A percentile compares a stretch with the other conserved stretches of the same genome.
phyloP scores from a whole-genome alignment of 2,888 invertebrate genomes.

The Papilio protenor region DNA sequence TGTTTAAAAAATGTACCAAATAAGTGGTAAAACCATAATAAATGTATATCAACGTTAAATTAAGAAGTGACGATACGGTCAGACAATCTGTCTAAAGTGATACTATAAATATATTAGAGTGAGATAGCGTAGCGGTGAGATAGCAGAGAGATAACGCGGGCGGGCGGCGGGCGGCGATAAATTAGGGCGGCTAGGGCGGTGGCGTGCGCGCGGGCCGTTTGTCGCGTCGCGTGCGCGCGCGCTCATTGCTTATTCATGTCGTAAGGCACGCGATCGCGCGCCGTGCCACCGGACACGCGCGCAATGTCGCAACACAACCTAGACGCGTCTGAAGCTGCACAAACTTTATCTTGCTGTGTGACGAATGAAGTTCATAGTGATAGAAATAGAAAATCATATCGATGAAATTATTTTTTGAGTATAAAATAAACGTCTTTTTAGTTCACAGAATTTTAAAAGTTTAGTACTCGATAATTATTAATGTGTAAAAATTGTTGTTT shows the following conservation, averaged over 20 bases:
- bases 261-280: conserved; percentile 67
- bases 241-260: conserved; percentile 83
- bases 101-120: conserved; percentile 40
- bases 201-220: conserved; percentile 70
- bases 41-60: not conserved
- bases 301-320: conserved; percentile 46
- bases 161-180: conserved; percentile 72
- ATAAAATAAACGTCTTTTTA: not conserved
- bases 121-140: conserved; percentile 66
- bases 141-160: conserved; percentile 70
- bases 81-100: conserved; percentile 33
- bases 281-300: conserved; percentile 36
- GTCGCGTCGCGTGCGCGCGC: conserved; percentile 81
- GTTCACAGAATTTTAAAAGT: conserved; percentile 26
- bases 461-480: not conserved
- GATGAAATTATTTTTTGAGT: not conserved
- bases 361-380: conserved; percentile 44
- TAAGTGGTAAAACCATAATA: not conserved
- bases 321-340: conserved; percentile 29
- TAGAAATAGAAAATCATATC: conserved; percentile 10
- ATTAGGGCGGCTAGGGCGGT: conserved; percentile 61
- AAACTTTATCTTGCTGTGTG: not conserved
- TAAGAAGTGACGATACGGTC: not conserved
- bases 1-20: not conserved
- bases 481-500: conserved; percentile 15